Evolutionary conservation across 2,797 vertebrate genomes (phyloP), one percentile per base, ranked within the genome.

Genomic region (Pristis pectinata): DNA sequence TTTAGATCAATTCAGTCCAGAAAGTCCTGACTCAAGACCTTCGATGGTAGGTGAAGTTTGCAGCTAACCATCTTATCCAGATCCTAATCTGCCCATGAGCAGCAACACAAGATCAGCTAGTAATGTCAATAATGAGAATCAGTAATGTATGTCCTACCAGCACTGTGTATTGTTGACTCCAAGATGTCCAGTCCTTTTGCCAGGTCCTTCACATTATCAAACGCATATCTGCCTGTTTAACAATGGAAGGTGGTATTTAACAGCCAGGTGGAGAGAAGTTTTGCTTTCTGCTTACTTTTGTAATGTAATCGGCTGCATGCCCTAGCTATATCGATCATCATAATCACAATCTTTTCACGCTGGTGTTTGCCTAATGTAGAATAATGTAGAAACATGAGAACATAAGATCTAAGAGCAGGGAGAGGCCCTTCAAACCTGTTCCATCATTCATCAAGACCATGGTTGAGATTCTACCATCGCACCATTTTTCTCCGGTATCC

Each of bases 201-300:
- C 87, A 91, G 59, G 19, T 67, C 59, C 61, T 91, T 61, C 87
- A 91, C 87, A 17, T 67, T 67, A 91, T 91, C 87, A 67, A 91
- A 91, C 67, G 87, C n/a, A 19, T 91, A 22, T 91, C 8, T 91
- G 87, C 22, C 87, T 91, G 37, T 91, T 91, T n/a, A 67, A 64
- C n/a, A 91, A 67, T 9, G 34, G 37, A 91, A 64, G 5, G 59
- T 22, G 44, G 59, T 6, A 64, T 64, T 19, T 56, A 15, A 56
- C 13, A 59, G 15, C 37, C 79, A 7, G 17, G 44, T 22, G 41
- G 77, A 6, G n/a, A 41, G 77, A 80, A 70, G 27, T n/a, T 17
- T 80, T 80, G 77, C 37, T 79, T 17, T 80, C 13, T 80, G 15
- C 15, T 79, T 70, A 70, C 67, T 70, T n/a, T 49, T 24, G 15